Percentiles rank a stretch among this genome's conserved stretches.
Evolutionary conservation across 2,113 vertebrate species (phyloP).

Genomic region (Lamprologus tigripictilis): DNA sequence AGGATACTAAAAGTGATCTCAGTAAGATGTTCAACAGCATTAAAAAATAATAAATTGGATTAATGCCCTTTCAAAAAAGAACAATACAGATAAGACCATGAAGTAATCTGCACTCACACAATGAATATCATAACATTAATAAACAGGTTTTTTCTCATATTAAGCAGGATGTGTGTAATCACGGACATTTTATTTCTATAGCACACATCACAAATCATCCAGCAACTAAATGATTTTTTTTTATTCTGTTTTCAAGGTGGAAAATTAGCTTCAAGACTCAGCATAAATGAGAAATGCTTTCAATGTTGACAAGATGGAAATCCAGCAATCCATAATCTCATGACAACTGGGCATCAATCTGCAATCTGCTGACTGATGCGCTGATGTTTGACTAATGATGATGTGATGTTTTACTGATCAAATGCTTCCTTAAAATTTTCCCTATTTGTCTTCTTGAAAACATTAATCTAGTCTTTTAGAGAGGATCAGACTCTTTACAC

Average conservation of each 20-base stretch:
- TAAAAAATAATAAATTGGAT: background rate
- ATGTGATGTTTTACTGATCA: background rate
- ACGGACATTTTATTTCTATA: background rate
- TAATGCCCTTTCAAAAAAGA: background rate
- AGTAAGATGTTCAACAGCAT: background rate
- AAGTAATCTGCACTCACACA: background rate
- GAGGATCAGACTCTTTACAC: background rate
- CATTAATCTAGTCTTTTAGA: background rate
- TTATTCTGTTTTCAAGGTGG: background rate
- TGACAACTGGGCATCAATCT: background rate
- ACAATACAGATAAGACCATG: background rate
- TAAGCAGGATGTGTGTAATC: background rate
- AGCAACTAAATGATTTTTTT: background rate
- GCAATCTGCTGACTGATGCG: background rate
- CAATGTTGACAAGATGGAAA: background rate
- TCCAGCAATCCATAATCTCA: background rate
- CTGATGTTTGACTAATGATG: background rate
- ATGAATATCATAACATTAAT: background rate
- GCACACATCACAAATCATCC: background rate
- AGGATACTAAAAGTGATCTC: background rate
- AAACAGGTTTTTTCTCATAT: background rate
- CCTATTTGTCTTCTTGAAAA: background rate
- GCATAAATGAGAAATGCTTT: background rate
- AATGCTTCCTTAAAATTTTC: background rate
- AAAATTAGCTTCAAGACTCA: background rate